phyloP scores from a whole-genome alignment of 1,140 invertebrate species.

The Propsilocerus akamusi region DNA sequence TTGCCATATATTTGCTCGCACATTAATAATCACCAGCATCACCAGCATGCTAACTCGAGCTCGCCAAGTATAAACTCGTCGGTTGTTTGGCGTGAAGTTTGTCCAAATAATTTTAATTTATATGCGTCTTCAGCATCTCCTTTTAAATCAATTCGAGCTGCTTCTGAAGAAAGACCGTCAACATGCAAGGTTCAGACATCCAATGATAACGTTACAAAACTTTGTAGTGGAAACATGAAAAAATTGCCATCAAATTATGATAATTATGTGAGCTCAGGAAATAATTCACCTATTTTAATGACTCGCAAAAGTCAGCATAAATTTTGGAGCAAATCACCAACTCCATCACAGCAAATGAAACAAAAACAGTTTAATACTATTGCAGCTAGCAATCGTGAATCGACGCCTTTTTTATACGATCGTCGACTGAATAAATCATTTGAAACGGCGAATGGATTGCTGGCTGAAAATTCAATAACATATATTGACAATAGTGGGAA shows the following conservation, averaged over 20 bases:
- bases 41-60: slow-evolving; percentile 13
- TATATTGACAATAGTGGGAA: slow-evolving; percentile 4
- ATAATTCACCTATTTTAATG: not conserved
- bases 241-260: not conserved
- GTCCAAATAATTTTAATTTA: slow-evolving; percentile 23
- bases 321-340: slow-evolving; percentile 10
- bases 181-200: slow-evolving; percentile 10
- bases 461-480: not conserved
- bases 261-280: not conserved
- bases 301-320: not conserved
- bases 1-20: slow-evolving; percentile 14
- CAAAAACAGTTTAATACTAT: slow-evolving; percentile 4
- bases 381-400: not conserved
- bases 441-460: slow-evolving; percentile 13
- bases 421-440: slow-evolving; percentile 22
- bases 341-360: not conserved
- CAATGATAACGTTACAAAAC: slow-evolving; percentile 9
- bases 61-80: slow-evolving; percentile 19
- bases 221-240: not conserved
- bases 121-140: slow-evolving; percentile 22
- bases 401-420: slow-evolving; percentile 20
- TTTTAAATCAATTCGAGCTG: slow-evolving; percentile 16
- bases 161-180: slow-evolving; percentile 20
- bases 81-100: slow-evolving; percentile 23
- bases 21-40: slow-evolving; percentile 9